Evolutionary conservation across 2,888 invertebrate genomes (phyloP), one percentile per base, ranked within the genome.

Genomic region (Omphaloscelis lunosa): DNA sequence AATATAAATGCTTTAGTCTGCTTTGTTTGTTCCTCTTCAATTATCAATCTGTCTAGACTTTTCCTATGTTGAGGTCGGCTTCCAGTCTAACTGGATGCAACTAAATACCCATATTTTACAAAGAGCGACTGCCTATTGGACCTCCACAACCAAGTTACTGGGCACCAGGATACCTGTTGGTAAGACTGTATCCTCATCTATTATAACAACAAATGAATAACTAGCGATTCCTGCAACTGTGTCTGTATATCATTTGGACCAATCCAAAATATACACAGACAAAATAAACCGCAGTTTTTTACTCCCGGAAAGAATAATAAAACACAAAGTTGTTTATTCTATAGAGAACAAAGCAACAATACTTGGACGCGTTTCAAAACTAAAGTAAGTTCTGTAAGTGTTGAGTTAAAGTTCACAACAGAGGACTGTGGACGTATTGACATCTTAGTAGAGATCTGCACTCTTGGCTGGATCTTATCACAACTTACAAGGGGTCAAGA

Each of bases 301-400:
- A 45, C 29, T 20, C 41, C 23, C n/a, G 1, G 29, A 74, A 48
- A 56, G 53, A 67, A 56, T 27, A 79, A 53, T 27, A 66, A 15
- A 48, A 79, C 15, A 41, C 56, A 61, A 81, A 79, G 41, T 62
- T 51, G 48, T 67, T 67, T 62, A 75, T 51, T 34, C 81, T 67
- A 56, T 1, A 34, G 56, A 66, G 81, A 74, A 74, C 56, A 61
- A 67, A 56, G 29, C 48, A 27, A 34, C 34, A 66, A 69, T 59
- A 61, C 53, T 77, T 82, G 71, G 83, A 56, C 71, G 72, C 11
- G 39, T 72, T 83, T 81, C 53, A 68, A 72, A 77, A 77, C 39
- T 59, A 56, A 39, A 63, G 29, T 23, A 67, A 82, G 45, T 83
- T 77, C 12, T 34, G 29, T 48, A 41, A 67, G 34, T 68, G 61